Evolutionary conservation across 1,140 invertebrate genomes (phyloP).

Genomic region (Ctenoplectra terminalis): DNA sequence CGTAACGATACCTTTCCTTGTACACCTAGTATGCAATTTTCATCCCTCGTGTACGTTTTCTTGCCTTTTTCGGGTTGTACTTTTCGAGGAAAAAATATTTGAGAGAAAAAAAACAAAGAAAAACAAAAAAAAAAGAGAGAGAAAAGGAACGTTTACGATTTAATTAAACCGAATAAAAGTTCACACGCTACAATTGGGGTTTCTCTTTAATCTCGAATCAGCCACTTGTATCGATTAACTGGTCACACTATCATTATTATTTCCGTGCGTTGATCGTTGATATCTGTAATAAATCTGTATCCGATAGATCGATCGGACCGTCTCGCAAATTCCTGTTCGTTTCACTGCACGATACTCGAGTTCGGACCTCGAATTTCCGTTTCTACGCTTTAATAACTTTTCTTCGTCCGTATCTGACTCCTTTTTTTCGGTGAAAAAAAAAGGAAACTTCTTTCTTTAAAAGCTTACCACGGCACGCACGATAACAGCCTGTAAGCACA

Average conservation of each 20-base stretch:
- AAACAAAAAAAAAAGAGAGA: neutral
- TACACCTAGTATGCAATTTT: too few relatives aligned
- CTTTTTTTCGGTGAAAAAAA: too few relatives aligned
- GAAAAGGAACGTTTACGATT: neutral
- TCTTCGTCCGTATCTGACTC: neutral
- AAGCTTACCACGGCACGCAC: conserved; percentile 68
- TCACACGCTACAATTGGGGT: conserved; percentile 9
- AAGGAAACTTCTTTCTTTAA: neutral
- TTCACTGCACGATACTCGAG: neutral
- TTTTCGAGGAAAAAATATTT: too few relatives aligned
- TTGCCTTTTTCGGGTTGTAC: too few relatives aligned
- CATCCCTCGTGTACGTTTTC: neutral
- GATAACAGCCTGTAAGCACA: conserved; percentile 48
- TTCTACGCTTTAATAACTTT: too few relatives aligned
- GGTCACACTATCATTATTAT: conserved; percentile 13
- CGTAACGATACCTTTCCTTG: too few relatives aligned
- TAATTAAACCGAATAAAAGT: neutral
- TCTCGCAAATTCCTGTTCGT: neutral
- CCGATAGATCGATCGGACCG: neutral
- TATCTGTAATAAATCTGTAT: neutral
- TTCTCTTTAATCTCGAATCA: conserved; percentile 21
- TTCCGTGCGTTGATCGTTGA: conserved; percentile 6
- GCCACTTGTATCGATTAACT: conserved; percentile 22
- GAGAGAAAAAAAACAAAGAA: neutral
- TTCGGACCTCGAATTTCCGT: neutral